Percentiles rank a stretch among this genome's conserved stretches.
phyloP scores from a whole-genome alignment of 2,888 invertebrate genomes.

The Orthosia incerta region DNA sequence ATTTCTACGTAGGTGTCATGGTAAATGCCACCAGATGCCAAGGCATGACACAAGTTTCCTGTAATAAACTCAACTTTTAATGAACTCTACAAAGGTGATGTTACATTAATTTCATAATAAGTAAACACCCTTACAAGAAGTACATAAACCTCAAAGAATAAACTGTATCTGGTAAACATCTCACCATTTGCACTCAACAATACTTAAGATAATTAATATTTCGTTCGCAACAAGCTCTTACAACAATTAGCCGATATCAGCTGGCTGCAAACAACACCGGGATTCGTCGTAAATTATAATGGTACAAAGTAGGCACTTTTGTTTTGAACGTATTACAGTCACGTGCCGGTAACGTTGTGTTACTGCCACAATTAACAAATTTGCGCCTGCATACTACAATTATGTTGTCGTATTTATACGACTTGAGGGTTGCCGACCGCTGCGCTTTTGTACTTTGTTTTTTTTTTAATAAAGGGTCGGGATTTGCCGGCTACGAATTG shows the following conservation, averaged over 20 bases:
- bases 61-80: constrained; percentile 9
- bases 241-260: constrained; percentile 64
- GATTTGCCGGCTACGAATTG: constrained; percentile 48
- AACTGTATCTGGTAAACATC: constrained; percentile 33
- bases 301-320: constrained; percentile 77
- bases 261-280: constrained; percentile 60
- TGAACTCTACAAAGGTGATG: constrained; percentile 7
- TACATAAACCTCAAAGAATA: constrained; percentile 19
- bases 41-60: background rate
- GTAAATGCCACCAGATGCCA: constrained; percentile 2
- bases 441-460: constrained; percentile 39
- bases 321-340: constrained; percentile 81
- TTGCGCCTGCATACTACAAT: constrained; percentile 68
- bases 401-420: constrained; percentile 59
- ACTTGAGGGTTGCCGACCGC: constrained; percentile 52
- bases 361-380: constrained; percentile 86
- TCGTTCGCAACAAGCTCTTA: constrained; percentile 53
- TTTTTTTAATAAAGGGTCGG: constrained; percentile 35
- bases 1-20: constrained; percentile 18
- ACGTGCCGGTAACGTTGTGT: constrained; percentile 80
- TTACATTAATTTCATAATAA: background rate
- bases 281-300: constrained; percentile 69
- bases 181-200: constrained; percentile 52
- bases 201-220: constrained; percentile 59
- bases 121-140: constrained; percentile 2